Percentiles rank a stretch among this genome's conserved stretches.
These are phyloP conservation scores for Drosophila sordidula DNA, from an alignment of 2,888 invertebrate species.

Conservation along the genomic window DNA sequence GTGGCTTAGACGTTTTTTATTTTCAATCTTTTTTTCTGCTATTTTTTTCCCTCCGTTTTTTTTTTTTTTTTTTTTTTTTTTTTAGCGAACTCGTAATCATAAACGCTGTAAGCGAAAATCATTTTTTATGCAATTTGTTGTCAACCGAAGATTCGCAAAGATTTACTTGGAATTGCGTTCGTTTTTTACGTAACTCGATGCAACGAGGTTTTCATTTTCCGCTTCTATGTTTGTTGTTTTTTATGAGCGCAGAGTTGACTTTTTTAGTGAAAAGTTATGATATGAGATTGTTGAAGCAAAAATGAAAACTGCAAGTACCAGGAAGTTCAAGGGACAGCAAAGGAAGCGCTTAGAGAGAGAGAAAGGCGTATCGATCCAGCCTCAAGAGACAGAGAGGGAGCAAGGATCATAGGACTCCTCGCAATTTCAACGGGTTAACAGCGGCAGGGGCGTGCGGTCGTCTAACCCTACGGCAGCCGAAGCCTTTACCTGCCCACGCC, in stretches of 20 bases:
- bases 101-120: constrained; percentile 52
- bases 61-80: constrained; percentile 18
- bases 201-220: constrained; percentile 37
- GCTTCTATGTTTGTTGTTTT: constrained; percentile 30
- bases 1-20: background rate
- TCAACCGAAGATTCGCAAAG: constrained; percentile 32
- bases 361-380: constrained; percentile 3
- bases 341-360: background rate
- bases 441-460: constrained; percentile 51
- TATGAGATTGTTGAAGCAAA: constrained; percentile 25
- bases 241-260: constrained; percentile 63
- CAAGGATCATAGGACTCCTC: background rate
- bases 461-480: constrained; percentile 48
- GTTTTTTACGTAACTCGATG: constrained; percentile 77
- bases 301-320: constrained; percentile 34
- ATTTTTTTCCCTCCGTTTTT: background rate
- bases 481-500: constrained; percentile 74
- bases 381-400: background rate
- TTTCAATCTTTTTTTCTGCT: background rate
- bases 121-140: constrained; percentile 80
- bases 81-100: constrained; percentile 68
- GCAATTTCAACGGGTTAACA: constrained; percentile 66
- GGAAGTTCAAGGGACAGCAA: constrained; percentile 21
- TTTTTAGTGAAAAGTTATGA: constrained; percentile 64
- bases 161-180: constrained; percentile 56